Evolutionary conservation across 2,113 vertebrate species (phyloP).

Genomic region (Hydropotes inermis): DNA sequence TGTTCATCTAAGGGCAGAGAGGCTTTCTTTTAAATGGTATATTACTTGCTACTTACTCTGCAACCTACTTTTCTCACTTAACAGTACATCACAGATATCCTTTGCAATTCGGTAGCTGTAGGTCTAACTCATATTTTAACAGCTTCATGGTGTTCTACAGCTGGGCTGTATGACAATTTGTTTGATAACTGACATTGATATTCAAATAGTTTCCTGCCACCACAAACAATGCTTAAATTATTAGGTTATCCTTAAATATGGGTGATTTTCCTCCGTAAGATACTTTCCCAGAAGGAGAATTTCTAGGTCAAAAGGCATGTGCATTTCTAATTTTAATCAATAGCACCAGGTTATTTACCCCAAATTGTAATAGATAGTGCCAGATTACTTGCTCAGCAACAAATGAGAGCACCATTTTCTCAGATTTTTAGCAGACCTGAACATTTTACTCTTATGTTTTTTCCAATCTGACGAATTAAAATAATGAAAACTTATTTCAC

Average conservation of each 20-base stretch:
- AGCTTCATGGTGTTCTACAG: neutral
- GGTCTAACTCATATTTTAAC: neutral
- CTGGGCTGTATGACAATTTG: neutral
- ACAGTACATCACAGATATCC: neutral
- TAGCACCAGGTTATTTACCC: neutral
- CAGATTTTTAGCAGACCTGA: neutral
- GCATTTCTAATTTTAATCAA: neutral
- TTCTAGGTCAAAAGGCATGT: conserved; percentile 3
- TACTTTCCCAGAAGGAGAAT: neutral
- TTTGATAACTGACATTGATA: neutral
- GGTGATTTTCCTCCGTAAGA: neutral
- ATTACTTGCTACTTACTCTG: neutral
- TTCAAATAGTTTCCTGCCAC: neutral
- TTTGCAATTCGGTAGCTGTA: neutral
- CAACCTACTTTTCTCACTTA: neutral
- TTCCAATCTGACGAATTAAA: neutral
- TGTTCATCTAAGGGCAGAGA: neutral
- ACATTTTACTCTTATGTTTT: neutral
- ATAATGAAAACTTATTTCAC: conserved; percentile 37
- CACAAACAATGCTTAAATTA: neutral
- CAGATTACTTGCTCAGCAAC: conserved; percentile 19
- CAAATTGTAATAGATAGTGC: neutral
- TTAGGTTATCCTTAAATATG: neutral
- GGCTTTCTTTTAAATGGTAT: neutral
- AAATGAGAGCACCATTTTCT: neutral